Evolutionary conservation across 2,888 invertebrate genomes (phyloP).

Genomic region (Watsonalla binaria): DNA sequence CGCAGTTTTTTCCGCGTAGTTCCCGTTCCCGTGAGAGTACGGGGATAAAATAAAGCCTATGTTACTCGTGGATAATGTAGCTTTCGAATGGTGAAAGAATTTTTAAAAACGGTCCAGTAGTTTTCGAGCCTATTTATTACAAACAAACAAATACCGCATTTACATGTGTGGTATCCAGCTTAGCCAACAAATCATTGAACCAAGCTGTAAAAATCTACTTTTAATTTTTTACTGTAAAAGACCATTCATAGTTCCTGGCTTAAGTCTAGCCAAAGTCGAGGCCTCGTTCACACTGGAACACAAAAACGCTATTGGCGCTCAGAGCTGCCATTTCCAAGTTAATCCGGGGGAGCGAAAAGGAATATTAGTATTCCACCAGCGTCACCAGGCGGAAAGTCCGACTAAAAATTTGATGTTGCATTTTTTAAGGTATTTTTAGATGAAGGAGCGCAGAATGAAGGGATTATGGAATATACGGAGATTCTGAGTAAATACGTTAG

Average conservation of each 20-base stretch:
- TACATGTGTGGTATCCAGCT: too few relatives aligned
- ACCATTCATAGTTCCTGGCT: slow-evolving; percentile 2
- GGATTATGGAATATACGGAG: neutral
- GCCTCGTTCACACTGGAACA: slow-evolving; percentile 1
- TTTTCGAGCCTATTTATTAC: too few relatives aligned
- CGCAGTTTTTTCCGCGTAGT: too few relatives aligned
- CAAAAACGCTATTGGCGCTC: slow-evolving; percentile 2
- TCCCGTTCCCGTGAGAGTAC: too few relatives aligned
- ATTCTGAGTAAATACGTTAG: neutral
- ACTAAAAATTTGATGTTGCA: slow-evolving; percentile 37
- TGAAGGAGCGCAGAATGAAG: neutral
- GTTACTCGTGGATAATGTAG: too few relatives aligned
- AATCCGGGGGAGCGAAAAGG: slow-evolving; percentile 27
- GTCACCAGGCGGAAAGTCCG: slow-evolving; percentile 33
- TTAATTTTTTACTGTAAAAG: neutral
- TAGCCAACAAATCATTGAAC: too few relatives aligned
- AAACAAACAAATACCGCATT: too few relatives aligned
- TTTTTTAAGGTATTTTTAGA: slow-evolving; percentile 8
- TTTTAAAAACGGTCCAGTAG: too few relatives aligned
- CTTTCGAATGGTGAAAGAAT: too few relatives aligned
- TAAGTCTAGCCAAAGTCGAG: slow-evolving; percentile 1
- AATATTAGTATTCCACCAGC: slow-evolving; percentile 47
- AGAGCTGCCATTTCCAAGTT: slow-evolving; percentile 29
- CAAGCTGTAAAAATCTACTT: neutral
- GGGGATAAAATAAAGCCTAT: too few relatives aligned